phyloP scores from a whole-genome alignment of 2,888 invertebrate species.

The Clanis bilineata region DNA sequence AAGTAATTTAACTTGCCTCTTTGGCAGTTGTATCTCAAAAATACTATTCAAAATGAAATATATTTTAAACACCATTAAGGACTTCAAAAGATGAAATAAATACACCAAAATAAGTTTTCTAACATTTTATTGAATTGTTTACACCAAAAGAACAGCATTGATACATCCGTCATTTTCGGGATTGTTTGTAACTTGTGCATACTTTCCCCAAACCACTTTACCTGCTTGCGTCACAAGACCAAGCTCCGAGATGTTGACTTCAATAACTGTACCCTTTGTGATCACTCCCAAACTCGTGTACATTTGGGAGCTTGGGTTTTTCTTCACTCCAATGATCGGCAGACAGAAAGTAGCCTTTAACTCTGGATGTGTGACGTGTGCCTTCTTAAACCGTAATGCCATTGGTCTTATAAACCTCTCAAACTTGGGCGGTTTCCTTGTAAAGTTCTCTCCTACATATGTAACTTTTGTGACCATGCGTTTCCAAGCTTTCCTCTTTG shows the following conservation, averaged over 20 bases:
- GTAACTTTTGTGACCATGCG: slow-evolving; percentile 99
- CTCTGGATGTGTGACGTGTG: slow-evolving; percentile 99
- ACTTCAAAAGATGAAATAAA: slow-evolving; percentile 1
- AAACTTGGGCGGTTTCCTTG: slow-evolving; percentile 99
- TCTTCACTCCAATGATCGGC: slow-evolving; percentile 99
- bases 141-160: slow-evolving; percentile 98
- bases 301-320: slow-evolving; percentile 98
- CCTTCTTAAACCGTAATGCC: slow-evolving; percentile 97
- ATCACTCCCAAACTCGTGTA: slow-evolving; percentile 98
- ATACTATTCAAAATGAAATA: too few relatives aligned
- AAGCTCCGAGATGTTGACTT: slow-evolving; percentile 98
- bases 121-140: slow-evolving; percentile 46
- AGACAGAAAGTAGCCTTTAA: slow-evolving; percentile 98
- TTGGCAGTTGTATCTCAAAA: too few relatives aligned
- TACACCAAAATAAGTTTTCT: neutral
- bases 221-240: slow-evolving; percentile 99
- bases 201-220: slow-evolving; percentile 99
- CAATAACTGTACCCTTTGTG: slow-evolving; percentile 98
- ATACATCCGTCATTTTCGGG: slow-evolving; percentile 99
- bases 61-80: too few relatives aligned
- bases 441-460: slow-evolving; percentile 98
- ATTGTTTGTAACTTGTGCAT: slow-evolving; percentile 99
- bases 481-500: slow-evolving; percentile 98
- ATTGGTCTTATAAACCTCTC: slow-evolving; percentile 99
- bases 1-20: too few relatives aligned